A percentile compares a stretch with the other conserved stretches of the same genome.
phyloP scores from a whole-genome alignment of 1,140 invertebrate genomes.

The Eurytemora carolleeae region DNA sequence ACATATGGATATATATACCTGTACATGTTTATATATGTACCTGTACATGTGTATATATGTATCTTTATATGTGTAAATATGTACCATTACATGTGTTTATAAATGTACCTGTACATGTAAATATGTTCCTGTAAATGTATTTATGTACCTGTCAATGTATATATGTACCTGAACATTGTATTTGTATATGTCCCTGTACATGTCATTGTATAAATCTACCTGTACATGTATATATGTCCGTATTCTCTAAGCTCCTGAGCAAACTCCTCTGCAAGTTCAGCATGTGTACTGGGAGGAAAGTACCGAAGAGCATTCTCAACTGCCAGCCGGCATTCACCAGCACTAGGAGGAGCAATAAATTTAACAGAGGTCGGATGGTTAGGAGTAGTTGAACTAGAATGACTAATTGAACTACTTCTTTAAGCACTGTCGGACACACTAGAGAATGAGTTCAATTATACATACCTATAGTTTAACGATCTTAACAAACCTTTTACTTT shows the following conservation, averaged over 20 bases:
- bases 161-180: no score
- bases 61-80: no score
- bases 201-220: no score
- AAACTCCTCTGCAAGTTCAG: conserved; percentile 34
- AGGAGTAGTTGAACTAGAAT: not conserved
- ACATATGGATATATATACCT: no score
- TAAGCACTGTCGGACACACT: not conserved
- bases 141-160: no score
- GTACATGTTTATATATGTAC: no score
- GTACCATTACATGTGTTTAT: no score
- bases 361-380: not conserved
- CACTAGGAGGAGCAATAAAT: not conserved
- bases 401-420: not conserved
- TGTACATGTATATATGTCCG: conserved; percentile 50
- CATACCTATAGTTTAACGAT: not conserved
- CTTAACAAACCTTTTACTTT: not conserved
- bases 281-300: conserved; percentile 34
- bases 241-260: conserved; percentile 33
- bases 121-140: no score
- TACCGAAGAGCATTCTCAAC: conserved; percentile 41
- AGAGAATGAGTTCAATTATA: not conserved
- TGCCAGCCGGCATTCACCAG: conserved; percentile 28
- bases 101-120: no score
- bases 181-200: no score
- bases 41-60: no score